A percentile compares a stretch with the other conserved stretches of the same genome.
phyloP scores from a whole-genome alignment of 2,797 vertebrate species.

The Phoeniculus purpureus region DNA sequence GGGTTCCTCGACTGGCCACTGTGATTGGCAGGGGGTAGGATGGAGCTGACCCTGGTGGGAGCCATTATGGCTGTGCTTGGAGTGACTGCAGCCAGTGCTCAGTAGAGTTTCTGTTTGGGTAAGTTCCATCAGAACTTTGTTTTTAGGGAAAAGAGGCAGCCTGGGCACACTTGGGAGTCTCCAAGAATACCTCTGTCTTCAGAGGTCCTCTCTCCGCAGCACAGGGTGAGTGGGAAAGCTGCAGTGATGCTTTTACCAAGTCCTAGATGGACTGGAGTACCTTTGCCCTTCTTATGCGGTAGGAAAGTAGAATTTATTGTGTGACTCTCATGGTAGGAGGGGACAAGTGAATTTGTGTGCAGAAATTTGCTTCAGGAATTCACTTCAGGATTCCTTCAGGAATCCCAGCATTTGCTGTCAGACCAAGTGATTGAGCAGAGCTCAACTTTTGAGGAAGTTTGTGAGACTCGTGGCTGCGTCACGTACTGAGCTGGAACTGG shows the following conservation, averaged over 20 bases:
- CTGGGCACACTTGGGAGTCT: not conserved
- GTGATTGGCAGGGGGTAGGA: not conserved
- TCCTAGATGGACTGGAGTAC: not conserved
- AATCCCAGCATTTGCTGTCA: not conserved
- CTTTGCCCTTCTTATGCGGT: not conserved
- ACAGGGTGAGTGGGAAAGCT: not conserved
- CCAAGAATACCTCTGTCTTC: not conserved
- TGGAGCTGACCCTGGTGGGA: not conserved
- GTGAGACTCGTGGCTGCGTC: not conserved
- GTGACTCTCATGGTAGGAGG: not conserved
- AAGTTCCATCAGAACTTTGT: not conserved
- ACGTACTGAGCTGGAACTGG: not conserved
- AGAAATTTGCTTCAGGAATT: no score
- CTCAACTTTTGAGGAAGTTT: not conserved
- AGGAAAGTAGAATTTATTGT: not conserved
- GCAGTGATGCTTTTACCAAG: not conserved
- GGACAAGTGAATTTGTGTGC: not conserved
- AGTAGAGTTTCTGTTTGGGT: fast-evolving
- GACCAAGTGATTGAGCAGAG: not conserved
- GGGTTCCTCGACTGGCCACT: not conserved
- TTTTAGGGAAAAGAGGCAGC: not conserved
- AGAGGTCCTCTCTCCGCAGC: not conserved
- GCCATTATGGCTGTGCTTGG: not conserved
- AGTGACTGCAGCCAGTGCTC: not conserved
- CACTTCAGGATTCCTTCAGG: no score